Conservation (phyloP, 2,113 vertebrate genomes). For the Anas platyrhynchos region DNA sequence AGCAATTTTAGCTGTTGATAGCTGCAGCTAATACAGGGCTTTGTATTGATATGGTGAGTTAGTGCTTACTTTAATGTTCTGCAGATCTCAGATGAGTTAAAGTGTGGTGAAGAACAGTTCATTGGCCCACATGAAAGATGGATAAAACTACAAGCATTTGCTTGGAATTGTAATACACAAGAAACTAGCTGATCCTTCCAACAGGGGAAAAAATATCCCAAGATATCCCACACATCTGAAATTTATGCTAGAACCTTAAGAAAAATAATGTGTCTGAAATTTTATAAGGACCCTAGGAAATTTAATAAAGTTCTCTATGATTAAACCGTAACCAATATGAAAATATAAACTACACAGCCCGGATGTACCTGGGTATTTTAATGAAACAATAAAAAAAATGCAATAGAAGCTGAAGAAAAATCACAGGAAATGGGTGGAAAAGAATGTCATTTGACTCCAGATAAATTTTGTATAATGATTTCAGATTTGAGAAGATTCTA, state of each 20-base stretch:
- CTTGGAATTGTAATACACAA: constrained; percentile 3
- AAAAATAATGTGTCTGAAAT: constrained; percentile 21
- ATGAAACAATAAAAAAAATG: neutral
- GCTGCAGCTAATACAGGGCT: neutral
- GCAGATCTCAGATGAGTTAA: constrained; percentile 38
- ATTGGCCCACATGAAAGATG: neutral
- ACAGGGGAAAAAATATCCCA: constrained; percentile 19
- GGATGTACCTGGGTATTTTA: neutral
- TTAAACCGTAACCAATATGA: constrained; percentile 18
- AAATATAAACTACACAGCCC: constrained; percentile 36
- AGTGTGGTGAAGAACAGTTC: constrained; percentile 36
- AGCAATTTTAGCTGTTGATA: neutral
- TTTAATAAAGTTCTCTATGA: neutral
- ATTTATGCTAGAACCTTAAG: neutral
- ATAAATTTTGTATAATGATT: neutral
- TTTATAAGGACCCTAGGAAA: constrained; percentile 34
- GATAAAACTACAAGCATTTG: constrained; percentile 39
- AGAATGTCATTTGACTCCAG: neutral
- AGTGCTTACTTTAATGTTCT: neutral
- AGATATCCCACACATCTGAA: neutral
- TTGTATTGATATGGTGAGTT: neutral
- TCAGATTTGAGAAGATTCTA: neutral
- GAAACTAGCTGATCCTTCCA: constrained; percentile 29
- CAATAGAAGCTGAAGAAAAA: neutral
- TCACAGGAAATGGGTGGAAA: neutral